Evolutionary conservation across 2,113 vertebrate genomes (phyloP).

Genomic region (Brachypteracias leptosomus): DNA sequence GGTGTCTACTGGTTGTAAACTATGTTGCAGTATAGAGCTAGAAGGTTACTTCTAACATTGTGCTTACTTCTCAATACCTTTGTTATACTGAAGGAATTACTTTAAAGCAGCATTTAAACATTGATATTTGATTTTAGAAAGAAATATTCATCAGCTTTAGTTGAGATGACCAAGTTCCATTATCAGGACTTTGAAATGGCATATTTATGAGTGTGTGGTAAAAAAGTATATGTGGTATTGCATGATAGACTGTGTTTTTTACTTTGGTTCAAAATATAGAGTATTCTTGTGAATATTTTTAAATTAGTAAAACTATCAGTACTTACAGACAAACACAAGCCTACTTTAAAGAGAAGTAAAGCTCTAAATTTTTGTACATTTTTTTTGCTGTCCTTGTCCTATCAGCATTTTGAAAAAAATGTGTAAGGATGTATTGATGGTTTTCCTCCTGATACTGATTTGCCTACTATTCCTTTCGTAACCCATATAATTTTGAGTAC

Average conservation of each 20-base stretch:
- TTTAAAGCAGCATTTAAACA: background rate
- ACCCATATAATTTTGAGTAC: background rate
- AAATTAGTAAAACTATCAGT: background rate
- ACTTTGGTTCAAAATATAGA: background rate
- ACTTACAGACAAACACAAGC: background rate
- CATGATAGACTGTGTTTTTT: background rate
- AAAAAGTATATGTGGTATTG: background rate
- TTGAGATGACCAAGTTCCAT: background rate
- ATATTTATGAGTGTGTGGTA: background rate
- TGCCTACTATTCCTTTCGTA: background rate
- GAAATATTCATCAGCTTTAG: background rate
- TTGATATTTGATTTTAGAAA: background rate
- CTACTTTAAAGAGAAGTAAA: background rate
- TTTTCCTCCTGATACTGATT: background rate
- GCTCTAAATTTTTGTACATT: background rate
- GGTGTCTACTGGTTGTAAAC: background rate
- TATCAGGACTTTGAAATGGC: background rate
- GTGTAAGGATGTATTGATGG: background rate
- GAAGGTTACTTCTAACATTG: background rate
- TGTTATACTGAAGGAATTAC: background rate
- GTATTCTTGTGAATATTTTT: background rate
- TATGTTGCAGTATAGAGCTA: background rate
- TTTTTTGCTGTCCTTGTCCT: background rate
- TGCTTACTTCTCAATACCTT: background rate
- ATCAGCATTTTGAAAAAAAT: background rate